Conservation (phyloP, 2,113 vertebrate species). For the Lepus timidus region DNA sequence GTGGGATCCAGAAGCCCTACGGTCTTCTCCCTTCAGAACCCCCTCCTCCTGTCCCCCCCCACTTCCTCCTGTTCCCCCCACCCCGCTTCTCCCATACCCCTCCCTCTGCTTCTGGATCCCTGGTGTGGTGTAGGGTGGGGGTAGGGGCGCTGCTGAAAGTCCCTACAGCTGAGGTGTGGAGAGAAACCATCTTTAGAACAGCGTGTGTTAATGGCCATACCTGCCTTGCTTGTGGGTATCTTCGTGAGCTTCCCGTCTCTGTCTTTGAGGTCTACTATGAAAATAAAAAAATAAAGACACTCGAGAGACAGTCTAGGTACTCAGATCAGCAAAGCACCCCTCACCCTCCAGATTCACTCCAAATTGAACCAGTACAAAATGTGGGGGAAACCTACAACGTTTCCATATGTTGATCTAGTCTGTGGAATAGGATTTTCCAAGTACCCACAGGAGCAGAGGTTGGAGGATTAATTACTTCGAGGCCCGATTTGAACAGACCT, state of each 20-base stretch:
- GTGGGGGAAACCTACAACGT: not conserved
- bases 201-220: slow-evolving; percentile 74
- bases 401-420: not conserved
- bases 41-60: too few relatives aligned
- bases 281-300: slow-evolving; percentile 65
- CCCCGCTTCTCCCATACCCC: not conserved
- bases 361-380: slow-evolving; percentile 29
- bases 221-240: slow-evolving; percentile 91
- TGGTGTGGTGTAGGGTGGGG: rapidly evolving
- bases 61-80: too few relatives aligned
- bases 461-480: slow-evolving; percentile 35
- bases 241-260: slow-evolving; percentile 87
- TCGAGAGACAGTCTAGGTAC: slow-evolving; percentile 18
- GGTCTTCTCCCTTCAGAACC: too few relatives aligned
- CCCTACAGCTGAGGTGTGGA: rapidly evolving
- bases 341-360: not conserved
- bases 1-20: not conserved
- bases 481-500: not conserved
- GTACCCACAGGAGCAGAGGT: not conserved
- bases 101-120: not conserved
- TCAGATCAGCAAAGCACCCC: not conserved
- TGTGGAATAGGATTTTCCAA: not conserved
- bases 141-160: not conserved
- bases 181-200: not conserved
- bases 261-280: slow-evolving; percentile 83